These are phyloP conservation scores for Lithosia quadra DNA, from an alignment of 2,888 invertebrate species.

Conservation along the genomic window DNA sequence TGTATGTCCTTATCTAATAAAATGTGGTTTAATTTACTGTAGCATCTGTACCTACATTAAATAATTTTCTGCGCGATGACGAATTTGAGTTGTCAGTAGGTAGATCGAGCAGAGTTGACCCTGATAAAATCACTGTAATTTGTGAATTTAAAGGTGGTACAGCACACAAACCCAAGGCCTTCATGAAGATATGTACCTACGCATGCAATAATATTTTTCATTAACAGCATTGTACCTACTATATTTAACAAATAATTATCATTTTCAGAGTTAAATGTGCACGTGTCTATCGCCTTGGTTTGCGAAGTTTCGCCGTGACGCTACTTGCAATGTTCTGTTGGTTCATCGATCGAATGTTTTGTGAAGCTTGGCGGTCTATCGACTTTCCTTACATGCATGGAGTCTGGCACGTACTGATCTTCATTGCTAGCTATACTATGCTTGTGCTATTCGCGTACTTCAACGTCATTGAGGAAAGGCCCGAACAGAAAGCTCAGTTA, in stretches of 20 bases:
- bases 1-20: neutral
- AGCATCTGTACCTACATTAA: neutral
- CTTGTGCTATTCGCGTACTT: constrained; percentile 93
- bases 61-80: too few species aligned
- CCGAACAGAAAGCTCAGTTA: constrained; percentile 90
- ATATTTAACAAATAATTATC: neutral
- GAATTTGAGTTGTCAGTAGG: too few species aligned
- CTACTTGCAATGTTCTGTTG: constrained; percentile 91
- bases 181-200: too few species aligned
- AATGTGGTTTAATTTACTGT: neutral
- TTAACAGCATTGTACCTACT: neutral
- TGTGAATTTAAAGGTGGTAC: too few species aligned
- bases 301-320: constrained; percentile 90
- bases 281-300: constrained; percentile 90
- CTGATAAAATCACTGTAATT: too few species aligned
- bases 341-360: constrained; percentile 92
- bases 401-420: constrained; percentile 94
- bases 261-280: constrained; percentile 86
- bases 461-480: constrained; percentile 90
- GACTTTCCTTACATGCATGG: constrained; percentile 94
- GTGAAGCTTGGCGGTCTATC: constrained; percentile 92
- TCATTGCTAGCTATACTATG: constrained; percentile 92
- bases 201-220: neutral
- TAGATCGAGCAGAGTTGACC: too few species aligned
- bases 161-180: too few species aligned